Evolutionary conservation across 2,888 invertebrate genomes (phyloP).

Genomic region (Chrysolina haemoptera): DNA sequence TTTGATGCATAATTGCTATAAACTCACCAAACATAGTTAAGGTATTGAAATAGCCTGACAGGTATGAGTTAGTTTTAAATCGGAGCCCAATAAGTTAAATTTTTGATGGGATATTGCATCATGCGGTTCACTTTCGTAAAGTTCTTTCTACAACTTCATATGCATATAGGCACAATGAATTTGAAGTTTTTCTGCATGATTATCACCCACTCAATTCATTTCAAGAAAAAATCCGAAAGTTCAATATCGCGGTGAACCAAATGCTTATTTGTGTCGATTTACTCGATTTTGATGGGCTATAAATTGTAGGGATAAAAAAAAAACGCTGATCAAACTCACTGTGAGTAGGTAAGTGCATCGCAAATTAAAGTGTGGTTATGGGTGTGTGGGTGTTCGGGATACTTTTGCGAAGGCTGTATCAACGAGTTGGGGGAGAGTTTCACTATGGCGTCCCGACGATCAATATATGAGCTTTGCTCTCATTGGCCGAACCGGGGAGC

Average conservation of each 20-base stretch:
- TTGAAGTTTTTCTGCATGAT: too few species aligned
- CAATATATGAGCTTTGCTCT: constrained; percentile 64
- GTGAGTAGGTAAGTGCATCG: not conserved
- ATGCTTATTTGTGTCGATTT: not conserved
- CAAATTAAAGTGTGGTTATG: constrained; percentile 1
- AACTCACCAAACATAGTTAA: too few species aligned
- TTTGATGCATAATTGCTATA: too few species aligned
- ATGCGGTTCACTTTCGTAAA: too few species aligned
- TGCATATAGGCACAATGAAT: too few species aligned
- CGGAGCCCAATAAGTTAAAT: too few species aligned
- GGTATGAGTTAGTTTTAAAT: too few species aligned
- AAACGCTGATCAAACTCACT: not conserved
- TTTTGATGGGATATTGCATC: too few species aligned
- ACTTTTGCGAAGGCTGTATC: constrained; percentile 48
- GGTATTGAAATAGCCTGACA: too few species aligned
- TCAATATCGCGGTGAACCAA: not conserved
- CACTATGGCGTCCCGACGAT: constrained; percentile 65
- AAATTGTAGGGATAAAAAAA: not conserved
- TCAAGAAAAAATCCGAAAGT: not conserved
- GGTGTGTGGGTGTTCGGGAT: constrained; percentile 12
- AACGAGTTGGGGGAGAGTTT: constrained; percentile 44
- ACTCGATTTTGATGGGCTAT: constrained; percentile 1
- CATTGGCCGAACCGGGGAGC: constrained; percentile 62
- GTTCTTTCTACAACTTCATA: too few species aligned
- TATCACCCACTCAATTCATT: too few species aligned